Evolutionary conservation across 2,888 invertebrate species (phyloP), one percentile per base, ranked within the genome.

Genomic region (Mythimna impura): DNA sequence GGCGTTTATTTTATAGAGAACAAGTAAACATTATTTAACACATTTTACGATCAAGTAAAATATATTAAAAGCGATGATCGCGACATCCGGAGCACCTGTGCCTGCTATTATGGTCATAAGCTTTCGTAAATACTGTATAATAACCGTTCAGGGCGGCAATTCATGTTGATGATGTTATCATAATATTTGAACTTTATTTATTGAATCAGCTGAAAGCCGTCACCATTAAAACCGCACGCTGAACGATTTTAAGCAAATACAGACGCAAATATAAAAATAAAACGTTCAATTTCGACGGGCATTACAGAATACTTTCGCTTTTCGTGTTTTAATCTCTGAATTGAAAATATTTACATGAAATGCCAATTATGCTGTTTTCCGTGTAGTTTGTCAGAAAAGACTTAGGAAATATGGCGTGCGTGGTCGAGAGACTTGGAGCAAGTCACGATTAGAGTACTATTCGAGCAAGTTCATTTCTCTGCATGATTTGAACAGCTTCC

Each of bases 141-240:
- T 71, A 78, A 69, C 68, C 67, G 55, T 71, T 68, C 61, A 63
- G 72, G 58, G 40, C 47, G 22, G 54, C 67, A 68, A 67, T 82
- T 82, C 20, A 78, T 66, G 55, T 71, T 71, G 57, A 71, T 66
- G 40, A 76, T 62, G 54, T 60, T 34, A 57, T 71, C 83, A 70
- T 83, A 75, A 80, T 76, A 81, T 72, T 73, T 65, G 63, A 75
- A 71, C 60, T 65, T 63, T 61, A 83, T 80, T 76, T 72, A 83
- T 80, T 79, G 58, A 57, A 68, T 76, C 83, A 76, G 80, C 80
- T 81, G 80, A 64, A 62, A 67, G n/a, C 40, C 57, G 55, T 62
- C 30, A 8, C 54, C 57, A 57, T 67, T 34, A 50, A 64, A 71
- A 69, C 25, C 58, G 40, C 57, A 58, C 36, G 64, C n/a, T n/a